phyloP scores from a whole-genome alignment of 2,797 vertebrate genomes.

The Enteromius anoplus region DNA sequence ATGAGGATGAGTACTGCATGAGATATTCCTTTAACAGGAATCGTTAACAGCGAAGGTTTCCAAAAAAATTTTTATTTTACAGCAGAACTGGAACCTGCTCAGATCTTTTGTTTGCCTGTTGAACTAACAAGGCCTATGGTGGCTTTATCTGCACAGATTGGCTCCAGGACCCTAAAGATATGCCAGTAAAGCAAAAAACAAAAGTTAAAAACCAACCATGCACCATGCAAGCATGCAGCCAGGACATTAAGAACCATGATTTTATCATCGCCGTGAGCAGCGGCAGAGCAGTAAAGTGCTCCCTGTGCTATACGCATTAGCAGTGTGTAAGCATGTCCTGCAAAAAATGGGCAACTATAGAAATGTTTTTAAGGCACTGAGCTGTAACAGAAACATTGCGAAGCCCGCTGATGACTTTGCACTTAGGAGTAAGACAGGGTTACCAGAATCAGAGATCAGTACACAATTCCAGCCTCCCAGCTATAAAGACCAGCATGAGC shows the following conservation, averaged over 20 bases:
- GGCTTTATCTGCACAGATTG: neutral
- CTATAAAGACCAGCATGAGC: neutral
- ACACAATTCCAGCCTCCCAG: neutral
- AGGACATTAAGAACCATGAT: neutral
- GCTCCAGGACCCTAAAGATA: conserved; percentile 4
- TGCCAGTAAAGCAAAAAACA: neutral
- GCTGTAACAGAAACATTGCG: conserved; percentile 7
- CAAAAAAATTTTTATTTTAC: neutral
- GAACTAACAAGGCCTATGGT: neutral
- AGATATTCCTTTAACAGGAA: conserved; percentile 5
- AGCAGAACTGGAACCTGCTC: neutral
- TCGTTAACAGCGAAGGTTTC: neutral
- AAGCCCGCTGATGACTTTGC: neutral
- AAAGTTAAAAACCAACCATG: neutral
- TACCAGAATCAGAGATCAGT: neutral
- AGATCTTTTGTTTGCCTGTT: neutral
- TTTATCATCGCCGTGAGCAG: neutral
- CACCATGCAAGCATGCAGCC: neutral
- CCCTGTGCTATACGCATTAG: neutral
- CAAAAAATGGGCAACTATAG: neutral
- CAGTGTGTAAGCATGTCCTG: neutral
- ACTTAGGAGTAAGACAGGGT: neutral
- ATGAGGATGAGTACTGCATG: neutral
- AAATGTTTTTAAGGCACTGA: conserved; percentile 3
- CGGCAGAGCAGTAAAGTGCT: neutral